Conservation (phyloP, 2,888 invertebrate genomes). For the Priocnemis perturbator region DNA sequence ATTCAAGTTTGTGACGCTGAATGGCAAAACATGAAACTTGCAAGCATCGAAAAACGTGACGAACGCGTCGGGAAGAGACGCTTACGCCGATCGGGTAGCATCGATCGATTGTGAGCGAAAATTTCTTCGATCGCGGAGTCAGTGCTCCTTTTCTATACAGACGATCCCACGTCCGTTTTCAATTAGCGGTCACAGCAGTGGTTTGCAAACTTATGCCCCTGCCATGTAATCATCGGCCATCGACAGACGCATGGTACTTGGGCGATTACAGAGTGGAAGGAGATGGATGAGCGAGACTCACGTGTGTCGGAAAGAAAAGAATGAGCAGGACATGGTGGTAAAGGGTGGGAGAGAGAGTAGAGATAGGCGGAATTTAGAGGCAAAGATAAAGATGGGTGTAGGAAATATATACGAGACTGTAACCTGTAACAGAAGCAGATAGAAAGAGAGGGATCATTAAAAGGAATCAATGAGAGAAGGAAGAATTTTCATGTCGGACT, state of each 20-base stretch:
- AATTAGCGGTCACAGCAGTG: slow-evolving; percentile 43
- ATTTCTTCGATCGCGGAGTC: slow-evolving; percentile 25
- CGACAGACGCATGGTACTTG: slow-evolving; percentile 44
- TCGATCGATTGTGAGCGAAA: slow-evolving; percentile 12
- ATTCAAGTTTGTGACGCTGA: too few species aligned
- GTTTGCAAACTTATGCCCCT: slow-evolving; percentile 40
- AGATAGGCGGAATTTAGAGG: background rate
- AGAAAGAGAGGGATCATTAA: too few species aligned
- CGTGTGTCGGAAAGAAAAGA: background rate
- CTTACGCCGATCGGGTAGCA: slow-evolving; percentile 11
- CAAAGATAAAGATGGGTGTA: too few species aligned
- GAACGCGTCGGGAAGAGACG: too few species aligned
- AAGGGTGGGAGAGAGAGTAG: background rate
- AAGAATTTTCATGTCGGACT: too few species aligned
- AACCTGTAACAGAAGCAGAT: too few species aligned
- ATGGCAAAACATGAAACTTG: too few species aligned
- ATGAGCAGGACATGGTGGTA: background rate
- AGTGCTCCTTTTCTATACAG: slow-evolving; percentile 11
- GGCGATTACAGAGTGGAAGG: slow-evolving; percentile 35
- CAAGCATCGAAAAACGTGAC: too few species aligned
- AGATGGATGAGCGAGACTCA: slow-evolving; percentile 12
- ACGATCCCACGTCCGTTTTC: slow-evolving; percentile 47
- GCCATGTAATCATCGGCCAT: slow-evolving; percentile 49
- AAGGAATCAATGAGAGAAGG: too few species aligned
- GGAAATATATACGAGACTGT: too few species aligned